Base-by-base conservation (phyloP, 2,113 vertebrate genomes). In the Propithecus coquereli region DNA sequence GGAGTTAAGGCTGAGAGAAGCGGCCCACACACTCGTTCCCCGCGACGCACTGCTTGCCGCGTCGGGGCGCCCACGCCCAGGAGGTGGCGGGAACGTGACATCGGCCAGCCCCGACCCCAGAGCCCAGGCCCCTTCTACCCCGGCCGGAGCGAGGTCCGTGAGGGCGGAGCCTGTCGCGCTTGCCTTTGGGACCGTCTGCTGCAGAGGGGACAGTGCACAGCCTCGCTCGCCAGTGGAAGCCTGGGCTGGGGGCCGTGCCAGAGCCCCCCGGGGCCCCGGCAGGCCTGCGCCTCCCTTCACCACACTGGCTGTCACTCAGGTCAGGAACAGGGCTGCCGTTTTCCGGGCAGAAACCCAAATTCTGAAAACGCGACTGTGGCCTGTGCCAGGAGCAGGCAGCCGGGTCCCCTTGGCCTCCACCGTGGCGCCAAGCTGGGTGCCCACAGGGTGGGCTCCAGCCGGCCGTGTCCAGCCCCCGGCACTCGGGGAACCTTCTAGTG, bases 151-250 rank as follows among this genome's bases (percentile, higher is more conserved):
- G 27, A 1, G 1, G 52, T n/a, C 54, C 54, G 6, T 14, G 43
- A 27, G 23, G 7, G 9, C 3, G 0, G 37, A 6, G 14, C 5
- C 0, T 13, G 20, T 20, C 18, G 20, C 10, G 27, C 27, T 63
- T 4, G 61, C 25, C 61, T 63, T 3, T 12, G 11, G 25, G 61
- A 30, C 61, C 11, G 9, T n/a, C 34, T 11, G 5, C 65, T 4
- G 6, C 6, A 1, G 54, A 8, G 5, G 17, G 1, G 12, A 23
- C 52, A 8, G 65, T 6, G 0, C 30, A 9, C 27, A n/a, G 37
- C 25, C 63, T 8, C 40, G 25, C 50, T 57, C 5, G 0, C 8
- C 14, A 0, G 32, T 30, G 6, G 0, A 0, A 0, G 17, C 52
- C 17, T 1, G 30, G 4, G 37, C 18, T 2, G 0, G 37, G 82